Evolutionary conservation across 1,140 invertebrate genomes (phyloP).

Genomic region (Leptinotarsa defecta): DNA sequence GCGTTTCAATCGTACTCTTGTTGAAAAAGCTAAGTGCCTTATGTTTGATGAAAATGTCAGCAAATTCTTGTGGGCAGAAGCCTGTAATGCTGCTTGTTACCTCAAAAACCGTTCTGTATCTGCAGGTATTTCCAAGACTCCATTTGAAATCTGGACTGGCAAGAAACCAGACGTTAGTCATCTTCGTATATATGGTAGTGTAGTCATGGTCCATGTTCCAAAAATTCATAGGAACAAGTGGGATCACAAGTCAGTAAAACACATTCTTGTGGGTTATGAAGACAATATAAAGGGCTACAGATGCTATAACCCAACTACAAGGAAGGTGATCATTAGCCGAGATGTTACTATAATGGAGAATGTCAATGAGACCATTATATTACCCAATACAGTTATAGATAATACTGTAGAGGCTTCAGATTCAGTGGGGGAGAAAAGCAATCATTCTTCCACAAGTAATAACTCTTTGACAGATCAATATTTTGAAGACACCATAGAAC

Average conservation of each 20-base stretch:
- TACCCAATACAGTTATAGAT: slow-evolving; percentile 4
- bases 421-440: slow-evolving; percentile 22
- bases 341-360: slow-evolving; percentile 33
- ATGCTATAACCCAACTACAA: slow-evolving; percentile 19
- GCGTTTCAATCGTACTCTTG: slow-evolving; percentile 50
- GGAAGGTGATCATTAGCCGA: slow-evolving; percentile 20
- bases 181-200: slow-evolving; percentile 47
- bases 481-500: neutral
- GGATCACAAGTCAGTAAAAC: slow-evolving; percentile 38
- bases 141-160: slow-evolving; percentile 33
- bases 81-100: slow-evolving; percentile 47
- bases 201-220: slow-evolving; percentile 45
- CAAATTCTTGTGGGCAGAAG: slow-evolving; percentile 56
- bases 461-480: slow-evolving; percentile 7
- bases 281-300: slow-evolving; percentile 33
- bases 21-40: slow-evolving; percentile 50
- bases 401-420: slow-evolving; percentile 11
- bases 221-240: slow-evolving; percentile 44
- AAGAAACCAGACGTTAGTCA: slow-evolving; percentile 45
- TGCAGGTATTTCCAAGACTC: slow-evolving; percentile 21
- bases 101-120: slow-evolving; percentile 34
- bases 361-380: slow-evolving; percentile 14
- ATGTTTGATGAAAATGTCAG: slow-evolving; percentile 51
- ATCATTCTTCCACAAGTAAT: neutral
- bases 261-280: slow-evolving; percentile 41